Conservation (phyloP, 2,113 vertebrate species). For the Phylloscopus trochiloides region DNA sequence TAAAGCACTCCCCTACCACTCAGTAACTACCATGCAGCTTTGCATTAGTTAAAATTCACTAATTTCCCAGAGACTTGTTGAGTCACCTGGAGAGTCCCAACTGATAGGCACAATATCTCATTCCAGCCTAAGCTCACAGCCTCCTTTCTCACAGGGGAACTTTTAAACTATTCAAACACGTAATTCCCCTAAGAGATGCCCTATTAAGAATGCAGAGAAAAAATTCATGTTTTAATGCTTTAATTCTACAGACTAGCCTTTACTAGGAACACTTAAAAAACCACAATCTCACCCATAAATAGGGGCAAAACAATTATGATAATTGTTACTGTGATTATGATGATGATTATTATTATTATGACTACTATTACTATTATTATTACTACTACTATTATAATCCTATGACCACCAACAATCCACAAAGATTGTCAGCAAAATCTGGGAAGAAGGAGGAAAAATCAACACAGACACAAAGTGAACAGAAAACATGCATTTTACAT, state of each 20-base stretch:
- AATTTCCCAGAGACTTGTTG: neutral
- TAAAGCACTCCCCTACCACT: neutral
- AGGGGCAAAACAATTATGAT: neutral
- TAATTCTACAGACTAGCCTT: neutral
- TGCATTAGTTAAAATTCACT: neutral
- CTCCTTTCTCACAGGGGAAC: neutral
- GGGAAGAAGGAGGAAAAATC: neutral
- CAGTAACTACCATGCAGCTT: neutral
- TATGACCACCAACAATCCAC: neutral
- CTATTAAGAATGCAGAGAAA: neutral
- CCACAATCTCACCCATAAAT: neutral
- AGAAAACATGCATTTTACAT: fast-evolving
- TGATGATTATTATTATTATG: neutral
- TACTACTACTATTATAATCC: neutral
- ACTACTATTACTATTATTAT: neutral
- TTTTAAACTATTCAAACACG: neutral
- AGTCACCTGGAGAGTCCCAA: neutral
- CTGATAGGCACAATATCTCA: neutral
- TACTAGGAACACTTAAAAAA: neutral
- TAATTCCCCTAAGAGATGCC: neutral
- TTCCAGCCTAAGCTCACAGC: neutral
- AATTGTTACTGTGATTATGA: neutral
- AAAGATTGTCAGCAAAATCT: neutral
- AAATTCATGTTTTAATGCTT: neutral
- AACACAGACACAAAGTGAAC: neutral